Base-by-base conservation (phyloP, 2,888 invertebrate genomes). In the Serrognathus titanus region DNA sequence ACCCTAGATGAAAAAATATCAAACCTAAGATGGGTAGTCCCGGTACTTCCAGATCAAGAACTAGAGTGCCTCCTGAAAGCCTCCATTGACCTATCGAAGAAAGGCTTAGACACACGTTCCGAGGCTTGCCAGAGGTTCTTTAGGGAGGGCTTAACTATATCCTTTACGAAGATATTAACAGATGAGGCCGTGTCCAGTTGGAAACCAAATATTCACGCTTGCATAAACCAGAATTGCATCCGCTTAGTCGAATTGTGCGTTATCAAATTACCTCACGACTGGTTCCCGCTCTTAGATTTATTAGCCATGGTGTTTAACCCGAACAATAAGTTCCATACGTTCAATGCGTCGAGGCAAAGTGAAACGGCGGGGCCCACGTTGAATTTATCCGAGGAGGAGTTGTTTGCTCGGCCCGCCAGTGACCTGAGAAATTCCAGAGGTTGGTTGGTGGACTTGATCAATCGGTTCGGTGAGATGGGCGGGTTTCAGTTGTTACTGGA, bases 171-270 rank as follows among this genome's bases (percentile, higher is more conserved):
- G 82, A 95, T 97, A 74, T 83, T 97, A 71, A 96, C 96, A 12
- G 97, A 97, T 78, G 97, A 97, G 79, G 97, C 97, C 52, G 97
- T 97, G 51, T 92, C 92, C 72, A 95, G 95, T 71, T 97, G 97
- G 97, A 97, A 97, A 79, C 86, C 88, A 71, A 97, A 97, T 78
- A 97, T 97, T 74, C 97, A 97, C 78, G 90, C 89, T 76, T 96
- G 94, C 80, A 97, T 97, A 68, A 86, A 94, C 72, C 89, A 92
- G 71, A 97, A 97, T 75, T 95, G 96, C 74, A 89, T 93, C 75
- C 90, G 92, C 75, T 83, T 97, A 68, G 87, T 97, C 63, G 94
- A 95, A 80, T 82, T 97, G 67, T 94, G 95, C 81, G 94, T 95
- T 65, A 84, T 92, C 69, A 97, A 97, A 79, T 82, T 97, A 76